phyloP scores from a whole-genome alignment of 2,888 invertebrate species.

The Bugulina stolonifera region DNA sequence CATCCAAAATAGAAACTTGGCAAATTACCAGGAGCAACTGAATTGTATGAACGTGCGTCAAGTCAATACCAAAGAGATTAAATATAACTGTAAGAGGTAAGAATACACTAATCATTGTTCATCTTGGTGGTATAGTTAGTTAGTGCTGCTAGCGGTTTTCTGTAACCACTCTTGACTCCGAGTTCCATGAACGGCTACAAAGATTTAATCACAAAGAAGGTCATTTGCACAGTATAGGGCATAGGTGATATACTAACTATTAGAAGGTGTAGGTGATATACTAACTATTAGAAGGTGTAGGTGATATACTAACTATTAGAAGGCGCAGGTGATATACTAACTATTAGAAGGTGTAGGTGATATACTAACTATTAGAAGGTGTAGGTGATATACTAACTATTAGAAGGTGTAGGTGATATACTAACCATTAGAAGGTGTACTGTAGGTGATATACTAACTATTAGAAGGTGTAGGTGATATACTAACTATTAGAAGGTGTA shows the following conservation, averaged over 20 bases:
- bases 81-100: too few species aligned
- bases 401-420: background rate
- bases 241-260: background rate
- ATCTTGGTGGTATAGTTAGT: too few species aligned
- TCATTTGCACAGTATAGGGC: background rate
- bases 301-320: background rate
- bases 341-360: background rate
- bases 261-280: background rate
- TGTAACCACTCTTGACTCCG: too few species aligned
- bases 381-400: background rate
- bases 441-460: background rate
- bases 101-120: too few species aligned
- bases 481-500: background rate
- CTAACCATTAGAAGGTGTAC: background rate
- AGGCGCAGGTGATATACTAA: background rate
- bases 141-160: too few species aligned
- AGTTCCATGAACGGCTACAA: too few species aligned
- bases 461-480: background rate
- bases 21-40: too few species aligned
- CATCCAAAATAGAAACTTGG: background rate
- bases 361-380: background rate
- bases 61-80: too few species aligned
- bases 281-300: background rate
- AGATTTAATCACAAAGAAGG: too few species aligned
- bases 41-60: too few species aligned